Evolutionary conservation across 2,113 vertebrate genomes (phyloP).

Genomic region (Vidua chalybeata): DNA sequence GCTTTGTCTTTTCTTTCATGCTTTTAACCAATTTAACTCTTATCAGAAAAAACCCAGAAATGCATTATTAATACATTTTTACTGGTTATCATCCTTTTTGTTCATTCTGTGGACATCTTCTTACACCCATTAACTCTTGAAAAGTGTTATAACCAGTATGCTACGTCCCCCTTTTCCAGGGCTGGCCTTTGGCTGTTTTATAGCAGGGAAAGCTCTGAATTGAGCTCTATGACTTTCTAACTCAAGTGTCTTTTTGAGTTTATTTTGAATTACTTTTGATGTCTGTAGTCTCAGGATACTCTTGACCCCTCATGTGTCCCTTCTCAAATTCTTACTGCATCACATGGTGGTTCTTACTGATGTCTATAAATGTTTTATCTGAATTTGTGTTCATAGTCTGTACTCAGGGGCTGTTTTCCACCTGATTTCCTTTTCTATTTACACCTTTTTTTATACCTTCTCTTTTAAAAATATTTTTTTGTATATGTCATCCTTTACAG

Average conservation of each 20-base stretch:
- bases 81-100: neutral
- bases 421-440: neutral
- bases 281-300: neutral
- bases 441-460: neutral
- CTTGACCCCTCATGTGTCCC: neutral
- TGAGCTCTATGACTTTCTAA: neutral
- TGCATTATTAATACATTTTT: neutral
- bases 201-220: neutral
- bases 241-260: neutral
- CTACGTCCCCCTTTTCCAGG: neutral
- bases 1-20: neutral
- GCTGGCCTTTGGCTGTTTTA: neutral
- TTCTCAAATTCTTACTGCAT: neutral
- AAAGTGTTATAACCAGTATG: neutral
- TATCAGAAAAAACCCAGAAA: neutral
- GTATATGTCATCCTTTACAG: neutral
- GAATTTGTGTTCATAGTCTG: neutral
- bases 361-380: neutral
- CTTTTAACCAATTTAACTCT: neutral
- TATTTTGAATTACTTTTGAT: neutral
- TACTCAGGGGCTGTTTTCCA: neutral
- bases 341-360: neutral
- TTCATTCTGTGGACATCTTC: neutral
- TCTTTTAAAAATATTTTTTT: neutral
- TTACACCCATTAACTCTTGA: neutral